Evolutionary conservation across 2,888 invertebrate species (phyloP).

Genomic region (Drosophila helvetica): DNA sequence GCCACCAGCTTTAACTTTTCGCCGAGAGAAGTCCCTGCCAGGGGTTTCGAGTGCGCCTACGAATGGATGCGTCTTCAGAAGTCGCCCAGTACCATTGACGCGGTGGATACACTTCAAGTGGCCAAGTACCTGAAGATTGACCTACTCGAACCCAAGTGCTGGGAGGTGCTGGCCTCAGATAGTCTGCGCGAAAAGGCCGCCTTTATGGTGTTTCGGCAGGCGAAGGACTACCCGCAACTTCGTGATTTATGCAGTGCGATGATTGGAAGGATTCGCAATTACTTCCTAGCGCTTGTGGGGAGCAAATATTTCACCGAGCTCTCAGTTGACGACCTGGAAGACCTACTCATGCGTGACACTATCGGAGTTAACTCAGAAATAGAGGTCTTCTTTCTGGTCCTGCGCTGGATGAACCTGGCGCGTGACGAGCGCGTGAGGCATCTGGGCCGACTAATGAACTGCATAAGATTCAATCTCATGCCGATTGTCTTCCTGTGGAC

Average conservation of each 20-base stretch:
- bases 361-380: conserved; percentile 52
- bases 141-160: conserved; percentile 11
- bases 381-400: conserved; percentile 45
- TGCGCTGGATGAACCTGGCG: conserved; percentile 36
- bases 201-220: conserved; percentile 14
- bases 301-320: conserved; percentile 12
- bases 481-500: conserved; percentile 35
- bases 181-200: conserved; percentile 35
- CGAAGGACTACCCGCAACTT: background rate
- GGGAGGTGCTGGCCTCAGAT: background rate
- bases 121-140: conserved; percentile 20
- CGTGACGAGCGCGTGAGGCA: conserved; percentile 4
- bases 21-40: background rate
- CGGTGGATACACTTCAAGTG: conserved; percentile 32
- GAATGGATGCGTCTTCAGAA: conserved; percentile 39
- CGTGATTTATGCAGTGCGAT: conserved; percentile 10
- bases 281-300: conserved; percentile 44
- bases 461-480: conserved; percentile 41
- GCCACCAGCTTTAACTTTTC: conserved; percentile 5
- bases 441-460: conserved; percentile 24
- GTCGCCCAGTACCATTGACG: accelerated
- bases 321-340: background rate
- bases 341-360: conserved; percentile 13
- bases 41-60: conserved; percentile 38
- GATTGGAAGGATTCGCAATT: conserved; percentile 28